Evolutionary conservation across 2,797 vertebrate genomes (phyloP), one percentile per base, ranked within the genome.

Genomic region (Phalanger gymnotis): DNA sequence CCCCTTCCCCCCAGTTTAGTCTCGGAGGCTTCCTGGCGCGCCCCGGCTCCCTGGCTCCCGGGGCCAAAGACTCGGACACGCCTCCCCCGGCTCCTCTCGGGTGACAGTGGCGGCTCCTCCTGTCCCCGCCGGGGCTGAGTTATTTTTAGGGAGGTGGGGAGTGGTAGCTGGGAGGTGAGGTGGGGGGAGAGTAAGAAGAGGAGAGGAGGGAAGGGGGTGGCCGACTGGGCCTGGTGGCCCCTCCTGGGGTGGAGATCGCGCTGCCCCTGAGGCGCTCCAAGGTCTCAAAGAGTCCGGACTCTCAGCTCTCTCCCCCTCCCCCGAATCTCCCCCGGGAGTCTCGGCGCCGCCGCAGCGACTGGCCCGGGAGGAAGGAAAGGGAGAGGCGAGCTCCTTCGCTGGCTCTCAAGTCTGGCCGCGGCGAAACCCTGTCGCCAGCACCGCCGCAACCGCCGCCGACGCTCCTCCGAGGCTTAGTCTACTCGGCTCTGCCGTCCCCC

Each of bases 71-170:
- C 89, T 97, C 95, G 95, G 52, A 89, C 96, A 97, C 97, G 97
- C 96, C 96, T 96, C 92, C 95, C 91, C 91, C 30, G 90, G 94
- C 90, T 93, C 34, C 96, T 34, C 93, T 94, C 93, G 25, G 94
- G 94, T 95, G 61, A 92, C 96, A 7, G 90, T 0, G 91, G 95
- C 94, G 91, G 95, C 93, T 95, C 90, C 96, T 95, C 91, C 92
- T 16, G 96, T 95, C 93, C 96, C 96, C 91, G 12, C 91, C 40
- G 92, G 94, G 97, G 94, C 95, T 28, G 97, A 97, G 97, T 96
- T 98, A 96, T 98, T 96, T 97, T 97, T 96, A 96, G 97, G 96
- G 96, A 95, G 96, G 93, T 30, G 94, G 28, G 54, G 90, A 91
- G 73, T 30, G 52, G 90, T 53, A 16, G 52, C 90, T 31, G 73